Evolutionary conservation across 1,140 invertebrate species (phyloP).

Genomic region (Drosophila pectinifera): DNA sequence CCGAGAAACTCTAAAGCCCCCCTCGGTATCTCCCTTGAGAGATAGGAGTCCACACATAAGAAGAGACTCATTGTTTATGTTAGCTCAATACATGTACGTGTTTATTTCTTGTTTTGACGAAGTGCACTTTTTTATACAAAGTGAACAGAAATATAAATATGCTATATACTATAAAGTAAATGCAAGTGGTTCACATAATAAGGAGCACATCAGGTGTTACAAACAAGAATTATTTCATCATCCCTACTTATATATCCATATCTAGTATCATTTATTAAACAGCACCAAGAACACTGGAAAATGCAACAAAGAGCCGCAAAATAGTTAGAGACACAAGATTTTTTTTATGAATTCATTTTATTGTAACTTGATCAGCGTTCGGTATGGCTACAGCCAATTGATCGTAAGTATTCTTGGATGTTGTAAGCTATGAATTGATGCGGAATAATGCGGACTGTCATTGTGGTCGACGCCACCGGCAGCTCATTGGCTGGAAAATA

Average conservation of each 20-base stretch:
- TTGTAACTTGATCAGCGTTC: constrained; percentile 18
- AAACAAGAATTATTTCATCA: too few relatives aligned
- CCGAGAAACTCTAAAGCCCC: too few relatives aligned
- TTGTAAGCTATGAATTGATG: constrained; percentile 4
- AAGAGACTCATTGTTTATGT: not conserved
- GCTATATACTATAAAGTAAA: not conserved
- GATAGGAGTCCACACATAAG: too few relatives aligned
- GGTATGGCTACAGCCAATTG: not conserved
- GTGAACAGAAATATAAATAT: too few relatives aligned
- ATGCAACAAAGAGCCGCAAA: not conserved
- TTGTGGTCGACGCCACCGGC: not conserved
- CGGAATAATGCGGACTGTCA: constrained; percentile 4
- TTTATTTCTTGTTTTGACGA: too few relatives aligned
- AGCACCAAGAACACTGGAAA: not conserved
- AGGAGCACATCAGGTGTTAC: not conserved
- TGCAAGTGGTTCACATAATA: not conserved
- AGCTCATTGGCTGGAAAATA: constrained; percentile 1
- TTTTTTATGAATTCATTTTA: constrained; percentile 31
- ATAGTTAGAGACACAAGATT: not conserved
- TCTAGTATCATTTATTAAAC: too few relatives aligned
- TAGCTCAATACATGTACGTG: not conserved
- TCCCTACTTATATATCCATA: too few relatives aligned
- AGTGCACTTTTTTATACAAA: too few relatives aligned
- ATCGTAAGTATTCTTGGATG: not conserved
- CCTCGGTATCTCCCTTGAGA: too few relatives aligned